Conservation (phyloP, 2,888 invertebrate species). For the Sepiola atlantica region DNA sequence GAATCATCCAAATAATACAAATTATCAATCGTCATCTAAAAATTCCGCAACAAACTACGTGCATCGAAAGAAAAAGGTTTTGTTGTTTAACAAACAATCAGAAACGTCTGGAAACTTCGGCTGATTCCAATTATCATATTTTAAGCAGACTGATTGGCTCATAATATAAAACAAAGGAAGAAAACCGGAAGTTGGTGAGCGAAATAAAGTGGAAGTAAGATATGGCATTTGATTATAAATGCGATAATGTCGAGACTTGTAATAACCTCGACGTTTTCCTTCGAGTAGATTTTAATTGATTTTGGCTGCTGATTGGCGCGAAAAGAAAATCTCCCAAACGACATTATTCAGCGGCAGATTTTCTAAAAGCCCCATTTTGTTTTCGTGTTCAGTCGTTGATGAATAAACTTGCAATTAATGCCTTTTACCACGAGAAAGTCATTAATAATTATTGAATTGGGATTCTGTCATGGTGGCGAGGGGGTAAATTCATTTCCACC, state of each 20-base stretch:
- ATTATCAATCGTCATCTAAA: too few species aligned
- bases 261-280: background rate
- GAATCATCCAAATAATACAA: too few species aligned
- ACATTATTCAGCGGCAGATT: background rate
- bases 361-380: background rate
- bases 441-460: background rate
- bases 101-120: background rate
- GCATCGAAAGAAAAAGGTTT: background rate
- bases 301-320: background rate
- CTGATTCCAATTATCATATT: background rate
- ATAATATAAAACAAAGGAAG: background rate
- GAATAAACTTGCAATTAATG: slow-evolving; percentile 16
- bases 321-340: background rate
- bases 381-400: background rate
- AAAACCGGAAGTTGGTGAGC: background rate
- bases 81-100: background rate
- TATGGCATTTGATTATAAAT: background rate
- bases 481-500: background rate
- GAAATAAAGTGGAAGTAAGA: background rate
- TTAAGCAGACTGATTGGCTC: background rate
- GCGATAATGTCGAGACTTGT: background rate
- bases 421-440: background rate
- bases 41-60: background rate
- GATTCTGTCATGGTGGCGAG: background rate
- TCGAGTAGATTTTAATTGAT: slow-evolving; percentile 10